Evolutionary conservation across 2,113 vertebrate genomes (phyloP).

Genomic region (Bufo bufo): DNA sequence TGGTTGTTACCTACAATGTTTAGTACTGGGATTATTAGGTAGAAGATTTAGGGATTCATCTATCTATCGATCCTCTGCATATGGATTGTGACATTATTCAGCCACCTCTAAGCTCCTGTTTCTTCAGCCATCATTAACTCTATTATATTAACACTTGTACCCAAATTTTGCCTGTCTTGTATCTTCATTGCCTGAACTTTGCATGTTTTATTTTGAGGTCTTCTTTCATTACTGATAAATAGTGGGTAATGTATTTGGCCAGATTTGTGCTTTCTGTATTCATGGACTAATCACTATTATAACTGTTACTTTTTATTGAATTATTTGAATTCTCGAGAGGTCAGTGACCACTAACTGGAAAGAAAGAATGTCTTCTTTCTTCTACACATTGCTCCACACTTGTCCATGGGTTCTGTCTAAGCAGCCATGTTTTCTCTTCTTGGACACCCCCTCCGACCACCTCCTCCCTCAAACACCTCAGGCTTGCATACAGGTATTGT

Average conservation of each 20-base stretch:
- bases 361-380: no score
- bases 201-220: background rate
- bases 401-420: no score
- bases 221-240: background rate
- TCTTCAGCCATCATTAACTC: background rate
- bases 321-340: no score
- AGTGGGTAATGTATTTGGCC: slow-evolving; percentile 16
- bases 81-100: no score
- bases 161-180: background rate
- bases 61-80: background rate
- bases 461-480: no score
- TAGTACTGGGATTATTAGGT: no score
- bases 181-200: background rate
- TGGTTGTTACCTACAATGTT: no score
- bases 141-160: background rate
- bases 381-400: no score
- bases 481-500: no score
- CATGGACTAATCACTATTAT: background rate
- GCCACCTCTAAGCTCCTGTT: background rate
- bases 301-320: background rate
- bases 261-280: background rate
- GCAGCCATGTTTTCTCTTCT: no score
- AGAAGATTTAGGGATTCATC: background rate
- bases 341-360: no score
- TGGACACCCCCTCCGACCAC: no score